Percentiles rank a stretch among this genome's conserved stretches.
Evolutionary conservation across 2,888 invertebrate species (phyloP).

Genomic region (Tineola bisselliella): DNA sequence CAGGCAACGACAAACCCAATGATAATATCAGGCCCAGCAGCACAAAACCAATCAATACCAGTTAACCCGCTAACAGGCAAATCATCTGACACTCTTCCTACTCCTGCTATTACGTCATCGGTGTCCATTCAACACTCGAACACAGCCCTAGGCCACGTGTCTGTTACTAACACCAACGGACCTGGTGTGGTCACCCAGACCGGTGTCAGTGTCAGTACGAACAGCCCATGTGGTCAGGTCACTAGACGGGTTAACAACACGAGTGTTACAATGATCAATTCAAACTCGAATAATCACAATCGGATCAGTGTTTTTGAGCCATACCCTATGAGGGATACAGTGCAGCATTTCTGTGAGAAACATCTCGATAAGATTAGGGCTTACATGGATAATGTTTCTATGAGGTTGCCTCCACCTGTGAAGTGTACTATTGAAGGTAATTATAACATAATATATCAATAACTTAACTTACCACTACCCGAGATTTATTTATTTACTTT

Average conservation of each 20-base stretch:
- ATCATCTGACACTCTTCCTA: constrained; percentile 48
- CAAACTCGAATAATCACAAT: constrained; percentile 52
- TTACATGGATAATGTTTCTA: constrained; percentile 88
- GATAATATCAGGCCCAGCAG: constrained; percentile 35
- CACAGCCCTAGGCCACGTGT: constrained; percentile 48
- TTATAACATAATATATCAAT: no score
- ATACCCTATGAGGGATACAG: constrained; percentile 90
- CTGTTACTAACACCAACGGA: constrained; percentile 25
- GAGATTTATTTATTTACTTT: no score
- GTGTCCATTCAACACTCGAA: constrained; percentile 52
- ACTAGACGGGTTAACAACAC: constrained; percentile 75
- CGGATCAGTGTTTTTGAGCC: constrained; percentile 81
- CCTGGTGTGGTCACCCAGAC: constrained; percentile 23
- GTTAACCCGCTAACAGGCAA: constrained; percentile 46
- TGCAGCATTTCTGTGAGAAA: constrained; percentile 96
- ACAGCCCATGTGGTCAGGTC: constrained; percentile 63
- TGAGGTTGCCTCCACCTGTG: constrained; percentile 87
- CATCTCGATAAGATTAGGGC: constrained; percentile 90
- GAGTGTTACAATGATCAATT: constrained; percentile 79
- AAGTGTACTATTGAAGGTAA: constrained; percentile 93
- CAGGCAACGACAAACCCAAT: constrained; percentile 40
- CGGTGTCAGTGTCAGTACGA: constrained; percentile 17
- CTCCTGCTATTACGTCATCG: constrained; percentile 31
- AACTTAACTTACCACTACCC: not conserved
- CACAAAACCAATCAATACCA: constrained; percentile 46